Conservation (phyloP, 2,113 vertebrate species). For the Psammodynastes pulverulentus region DNA sequence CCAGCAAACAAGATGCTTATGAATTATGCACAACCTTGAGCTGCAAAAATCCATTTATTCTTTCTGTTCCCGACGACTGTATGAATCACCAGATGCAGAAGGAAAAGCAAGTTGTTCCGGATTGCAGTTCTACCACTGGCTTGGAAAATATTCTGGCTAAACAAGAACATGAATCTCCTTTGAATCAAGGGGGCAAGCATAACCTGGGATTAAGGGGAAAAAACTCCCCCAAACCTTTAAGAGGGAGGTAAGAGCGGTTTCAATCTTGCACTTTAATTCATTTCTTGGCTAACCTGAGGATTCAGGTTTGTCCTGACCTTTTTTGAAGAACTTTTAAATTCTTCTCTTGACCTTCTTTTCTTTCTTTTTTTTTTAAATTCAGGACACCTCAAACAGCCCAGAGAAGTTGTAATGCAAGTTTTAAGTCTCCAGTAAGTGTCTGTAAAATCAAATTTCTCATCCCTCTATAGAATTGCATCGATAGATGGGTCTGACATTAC, state of each 20-base stretch:
- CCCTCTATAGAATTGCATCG: background rate
- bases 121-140: accelerated
- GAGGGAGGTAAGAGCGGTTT: slow-evolving; percentile 16
- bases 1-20: background rate
- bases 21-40: background rate
- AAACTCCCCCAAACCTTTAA: accelerated
- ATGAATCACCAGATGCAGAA: slow-evolving; percentile 4
- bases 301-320: background rate
- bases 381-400: slow-evolving; percentile 43
- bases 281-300: background rate
- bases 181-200: background rate
- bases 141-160: background rate
- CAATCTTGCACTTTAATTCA: background rate
- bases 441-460: background rate
- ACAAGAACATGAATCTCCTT: background rate
- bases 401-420: slow-evolving; percentile 20
- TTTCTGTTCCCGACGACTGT: background rate
- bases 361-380: background rate
- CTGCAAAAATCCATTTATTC: background rate
- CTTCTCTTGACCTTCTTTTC: background rate
- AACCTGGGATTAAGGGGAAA: background rate
- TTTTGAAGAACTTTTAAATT: background rate
- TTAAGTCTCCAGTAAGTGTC: slow-evolving; percentile 56
- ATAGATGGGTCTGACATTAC: background rate
- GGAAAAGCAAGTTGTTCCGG: background rate